These are phyloP conservation scores for Geococcyx californianus DNA, from an alignment of 2,113 vertebrate species.

Conservation along the genomic window DNA sequence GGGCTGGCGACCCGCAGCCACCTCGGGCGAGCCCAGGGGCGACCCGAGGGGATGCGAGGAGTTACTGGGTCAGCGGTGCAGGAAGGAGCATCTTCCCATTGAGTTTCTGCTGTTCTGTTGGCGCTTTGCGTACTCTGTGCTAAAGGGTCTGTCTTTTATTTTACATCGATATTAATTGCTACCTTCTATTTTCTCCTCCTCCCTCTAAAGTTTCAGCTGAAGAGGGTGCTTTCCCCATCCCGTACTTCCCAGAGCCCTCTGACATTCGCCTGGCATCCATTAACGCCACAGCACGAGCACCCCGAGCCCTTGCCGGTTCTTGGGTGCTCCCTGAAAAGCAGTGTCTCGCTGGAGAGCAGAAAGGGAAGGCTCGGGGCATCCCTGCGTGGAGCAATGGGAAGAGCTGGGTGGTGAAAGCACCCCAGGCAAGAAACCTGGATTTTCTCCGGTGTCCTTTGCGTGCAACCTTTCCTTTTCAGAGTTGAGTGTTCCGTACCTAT, in stretches of 20 bases:
- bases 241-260: slow-evolving; percentile 16
- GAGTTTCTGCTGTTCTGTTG: slow-evolving; percentile 26
- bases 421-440: background rate
- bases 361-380: background rate
- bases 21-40: slow-evolving; percentile 56
- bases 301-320: slow-evolving; percentile 39
- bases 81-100: background rate
- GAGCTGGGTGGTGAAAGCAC: background rate
- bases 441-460: slow-evolving; percentile 7
- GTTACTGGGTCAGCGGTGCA: slow-evolving; percentile 17
- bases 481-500: background rate
- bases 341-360: slow-evolving; percentile 43
- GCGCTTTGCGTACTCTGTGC: background rate
- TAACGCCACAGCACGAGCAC: slow-evolving; percentile 27
- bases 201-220: slow-evolving; percentile 57
- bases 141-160: background rate
- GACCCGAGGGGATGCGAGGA: slow-evolving; percentile 31
- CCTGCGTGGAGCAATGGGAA: background rate
- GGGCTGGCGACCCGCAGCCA: slow-evolving; percentile 29
- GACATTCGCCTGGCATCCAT: slow-evolving; percentile 52
- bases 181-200: background rate
- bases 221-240: background rate
- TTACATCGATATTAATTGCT: background rate
- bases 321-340: slow-evolving; percentile 1
- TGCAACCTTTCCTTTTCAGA: slow-evolving; percentile 38